phyloP scores from a whole-genome alignment of 2,113 vertebrate genomes.

The Tonatia bakeri region DNA sequence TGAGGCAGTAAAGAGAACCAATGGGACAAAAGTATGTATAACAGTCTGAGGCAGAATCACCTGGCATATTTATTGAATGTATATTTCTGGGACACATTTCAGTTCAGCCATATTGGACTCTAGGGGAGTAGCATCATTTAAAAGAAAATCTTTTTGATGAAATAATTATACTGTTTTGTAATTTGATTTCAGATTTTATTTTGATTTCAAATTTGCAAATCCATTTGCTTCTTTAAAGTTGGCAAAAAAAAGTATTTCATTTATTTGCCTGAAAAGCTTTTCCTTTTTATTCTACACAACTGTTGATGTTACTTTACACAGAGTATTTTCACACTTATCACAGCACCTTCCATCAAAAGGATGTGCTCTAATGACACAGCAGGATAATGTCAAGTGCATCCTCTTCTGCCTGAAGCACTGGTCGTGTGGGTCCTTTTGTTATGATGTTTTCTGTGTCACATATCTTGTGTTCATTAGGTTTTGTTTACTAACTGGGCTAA shows the following conservation, averaged over 20 bases:
- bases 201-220: slow-evolving; percentile 56
- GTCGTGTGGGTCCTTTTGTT: neutral
- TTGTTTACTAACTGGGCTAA: neutral
- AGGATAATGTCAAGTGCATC: neutral
- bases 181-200: slow-evolving; percentile 58
- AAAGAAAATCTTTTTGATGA: slow-evolving; percentile 58
- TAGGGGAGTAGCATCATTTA: slow-evolving; percentile 31
- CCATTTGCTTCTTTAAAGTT: slow-evolving; percentile 55
- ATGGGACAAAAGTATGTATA: neutral
- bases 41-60: slow-evolving; percentile 7
- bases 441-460: neutral
- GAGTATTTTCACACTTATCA: slow-evolving; percentile 41
- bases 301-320: neutral
- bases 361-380: neutral
- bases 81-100: slow-evolving; percentile 49
- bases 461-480: neutral
- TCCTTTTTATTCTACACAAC: slow-evolving; percentile 36
- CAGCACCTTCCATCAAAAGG: slow-evolving; percentile 27
- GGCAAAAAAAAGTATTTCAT: neutral
- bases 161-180: slow-evolving; percentile 53
- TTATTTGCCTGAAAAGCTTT: slow-evolving; percentile 47
- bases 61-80: slow-evolving; percentile 23
- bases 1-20: neutral
- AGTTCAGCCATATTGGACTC: slow-evolving; percentile 48
- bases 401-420: neutral